Evolutionary conservation across 1,140 invertebrate genomes (phyloP).

Genomic region (Ostrea edulis): DNA sequence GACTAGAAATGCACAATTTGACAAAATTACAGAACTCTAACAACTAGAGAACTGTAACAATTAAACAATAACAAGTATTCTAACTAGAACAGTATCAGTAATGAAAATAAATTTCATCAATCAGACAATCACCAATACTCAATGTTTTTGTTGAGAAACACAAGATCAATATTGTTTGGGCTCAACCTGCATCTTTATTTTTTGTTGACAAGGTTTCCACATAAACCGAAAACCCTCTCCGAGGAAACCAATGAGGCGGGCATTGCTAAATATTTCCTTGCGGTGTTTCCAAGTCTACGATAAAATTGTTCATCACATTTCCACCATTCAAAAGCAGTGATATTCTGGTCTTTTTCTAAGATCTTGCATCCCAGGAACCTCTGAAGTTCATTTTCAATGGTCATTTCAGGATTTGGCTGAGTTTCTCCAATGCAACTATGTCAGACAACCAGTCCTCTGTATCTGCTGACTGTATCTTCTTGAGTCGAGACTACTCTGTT

Average conservation of each 20-base stretch:
- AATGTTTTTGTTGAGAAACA: conserved; percentile 52
- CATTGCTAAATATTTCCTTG: conserved; percentile 40
- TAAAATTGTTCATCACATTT: conserved; percentile 27
- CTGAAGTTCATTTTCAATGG: not conserved
- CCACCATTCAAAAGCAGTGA: conserved; percentile 25
- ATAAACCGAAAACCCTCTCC: conserved; percentile 45
- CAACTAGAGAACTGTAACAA: too few species aligned
- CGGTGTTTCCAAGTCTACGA: not conserved
- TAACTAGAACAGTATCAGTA: too few species aligned
- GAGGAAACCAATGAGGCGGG: conserved; percentile 40
- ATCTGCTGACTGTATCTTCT: not conserved
- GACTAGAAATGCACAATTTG: too few species aligned
- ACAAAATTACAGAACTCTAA: too few species aligned
- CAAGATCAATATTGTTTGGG: conserved; percentile 36
- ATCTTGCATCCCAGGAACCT: conserved; percentile 10
- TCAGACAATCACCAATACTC: too few species aligned
- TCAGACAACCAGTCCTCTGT: not conserved
- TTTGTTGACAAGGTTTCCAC: conserved; percentile 43
- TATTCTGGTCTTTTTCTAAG: not conserved
- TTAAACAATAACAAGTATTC: too few species aligned
- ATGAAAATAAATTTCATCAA: too few species aligned
- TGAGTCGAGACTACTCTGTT: not conserved
- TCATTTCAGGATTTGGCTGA: not conserved
- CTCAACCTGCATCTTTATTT: conserved; percentile 30
- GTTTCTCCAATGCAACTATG: not conserved